Evolutionary conservation across 2,113 vertebrate species (phyloP), one percentile per base, ranked within the genome.

Genomic region (Amia ocellicauda): DNA sequence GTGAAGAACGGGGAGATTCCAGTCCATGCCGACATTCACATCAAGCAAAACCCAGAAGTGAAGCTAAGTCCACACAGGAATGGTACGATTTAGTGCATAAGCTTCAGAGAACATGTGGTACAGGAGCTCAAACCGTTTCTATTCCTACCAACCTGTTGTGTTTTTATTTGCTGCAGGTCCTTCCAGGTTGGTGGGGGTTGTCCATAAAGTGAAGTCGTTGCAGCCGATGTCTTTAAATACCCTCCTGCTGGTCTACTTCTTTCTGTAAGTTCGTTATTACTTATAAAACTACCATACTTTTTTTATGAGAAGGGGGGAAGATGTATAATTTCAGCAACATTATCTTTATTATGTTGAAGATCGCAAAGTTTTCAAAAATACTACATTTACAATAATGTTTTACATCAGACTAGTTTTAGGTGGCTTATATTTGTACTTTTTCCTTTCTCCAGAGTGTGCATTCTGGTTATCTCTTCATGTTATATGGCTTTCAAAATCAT

Each of bases 401-500:
- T n/a, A n/a, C n/a, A n/a, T n/a, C n/a, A n/a, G n/a, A n/a, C n/a
- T n/a, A n/a, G n/a, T 3, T 55, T 29, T 23, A 23, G 17, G 23
- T 3, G 16, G 41, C 62, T 3, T 53, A 23, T 36, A 28, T 58
- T 1, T 70, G 26, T 2, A 68, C 10, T 68, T 17, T 68, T 55
- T 66, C 23, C 69, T 11, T 52, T 49, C 23, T 77, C 19, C 82
- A 97, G 95, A 16, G 92, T 96, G 66, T 93, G 90, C 60, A 23
- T 91, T 24, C 80, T 98, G 60, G 80, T 96, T 63, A 36, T 95
- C 73, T 96, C 93, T 0, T 94, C 94, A 41, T 91, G 93, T 80
- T 97, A 94, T 76, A 90, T 97, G 91, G 87, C 91, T 43, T 89
- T 93, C 0, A 94, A 93, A 85, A 93, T 97, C 69, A 63, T 82